phyloP scores from a whole-genome alignment of 2,113 vertebrate genomes.

The Aspidoscelis tigris region DNA sequence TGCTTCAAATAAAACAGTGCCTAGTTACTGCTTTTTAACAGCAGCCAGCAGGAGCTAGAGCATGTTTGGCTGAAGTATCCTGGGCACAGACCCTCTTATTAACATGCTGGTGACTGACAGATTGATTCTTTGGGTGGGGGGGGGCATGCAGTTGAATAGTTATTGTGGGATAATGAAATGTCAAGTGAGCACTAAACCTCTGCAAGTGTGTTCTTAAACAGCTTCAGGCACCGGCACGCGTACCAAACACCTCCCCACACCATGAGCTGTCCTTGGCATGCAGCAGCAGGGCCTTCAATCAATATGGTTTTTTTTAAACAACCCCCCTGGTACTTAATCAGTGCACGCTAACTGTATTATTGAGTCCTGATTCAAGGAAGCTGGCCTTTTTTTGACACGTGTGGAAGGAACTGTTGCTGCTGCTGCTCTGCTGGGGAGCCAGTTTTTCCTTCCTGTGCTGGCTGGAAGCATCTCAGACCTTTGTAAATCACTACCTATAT shows the following conservation, averaged over 20 bases:
- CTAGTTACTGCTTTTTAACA: background rate
- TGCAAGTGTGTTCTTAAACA: constrained; percentile 53
- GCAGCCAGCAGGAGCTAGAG: constrained; percentile 40
- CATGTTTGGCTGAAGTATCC: constrained; percentile 18
- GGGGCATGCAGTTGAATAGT: constrained; percentile 20
- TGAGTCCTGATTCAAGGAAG: constrained; percentile 36
- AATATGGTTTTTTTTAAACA: background rate
- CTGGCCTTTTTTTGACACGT: background rate
- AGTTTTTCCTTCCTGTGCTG: background rate
- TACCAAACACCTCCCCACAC: constrained; percentile 23
- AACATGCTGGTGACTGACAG: constrained; percentile 49
- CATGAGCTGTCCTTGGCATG: background rate
- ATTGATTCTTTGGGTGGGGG: constrained; percentile 61
- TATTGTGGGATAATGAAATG: constrained; percentile 49
- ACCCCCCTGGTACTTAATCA: constrained; percentile 32
- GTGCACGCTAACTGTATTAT: constrained; percentile 38
- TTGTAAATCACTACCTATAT: constrained; percentile 46
- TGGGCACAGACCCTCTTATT: constrained; percentile 49
- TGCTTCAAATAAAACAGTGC: constrained; percentile 17
- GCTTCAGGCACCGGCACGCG: constrained; percentile 32
- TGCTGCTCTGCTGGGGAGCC: background rate
- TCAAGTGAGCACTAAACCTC: constrained; percentile 67
- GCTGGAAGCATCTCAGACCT: background rate
- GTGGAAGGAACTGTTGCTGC: background rate
- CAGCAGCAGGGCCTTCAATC: constrained; percentile 32